Percentiles rank a stretch among this genome's conserved stretches.
Conservation (phyloP, 2,888 invertebrate species). For the Caenorhabditis sp. region DNA sequence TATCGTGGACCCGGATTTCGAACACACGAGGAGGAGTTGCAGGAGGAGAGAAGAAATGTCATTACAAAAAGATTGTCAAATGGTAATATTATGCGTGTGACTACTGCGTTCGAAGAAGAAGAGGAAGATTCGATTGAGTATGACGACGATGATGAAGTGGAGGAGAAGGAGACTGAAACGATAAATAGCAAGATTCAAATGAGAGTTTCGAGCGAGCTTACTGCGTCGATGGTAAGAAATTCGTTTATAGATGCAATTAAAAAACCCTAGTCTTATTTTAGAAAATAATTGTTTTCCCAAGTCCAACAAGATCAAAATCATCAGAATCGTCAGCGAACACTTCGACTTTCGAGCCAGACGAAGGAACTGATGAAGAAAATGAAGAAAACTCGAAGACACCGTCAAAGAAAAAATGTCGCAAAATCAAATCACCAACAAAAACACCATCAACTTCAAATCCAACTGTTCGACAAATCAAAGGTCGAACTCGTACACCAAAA, state of each 20-base stretch:
- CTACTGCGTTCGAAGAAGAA: not conserved
- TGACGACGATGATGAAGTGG: slow-evolving; percentile 16
- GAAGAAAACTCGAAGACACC: not conserved
- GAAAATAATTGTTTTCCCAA: not conserved
- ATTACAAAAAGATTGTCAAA: not conserved
- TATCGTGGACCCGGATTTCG: slow-evolving; percentile 56
- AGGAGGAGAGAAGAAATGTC: slow-evolving; percentile 10
- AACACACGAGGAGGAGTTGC: slow-evolving; percentile 46
- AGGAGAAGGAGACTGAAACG: not conserved
- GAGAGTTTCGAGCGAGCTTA: slow-evolving; percentile 8
- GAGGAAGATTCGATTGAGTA: slow-evolving; percentile 8
- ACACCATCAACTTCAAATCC: slow-evolving; percentile 6
- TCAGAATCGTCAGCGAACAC: not conserved
- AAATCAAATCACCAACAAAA: slow-evolving; percentile 7
- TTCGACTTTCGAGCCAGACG: slow-evolving; percentile 3
- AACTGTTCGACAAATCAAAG: slow-evolving; percentile 18
- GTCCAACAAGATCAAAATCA: not conserved
- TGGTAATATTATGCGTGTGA: not conserved
- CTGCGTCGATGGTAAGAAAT: not conserved
- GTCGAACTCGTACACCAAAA: slow-evolving; percentile 26
- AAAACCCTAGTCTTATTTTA: not conserved
- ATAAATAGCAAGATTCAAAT: slow-evolving; percentile 2
- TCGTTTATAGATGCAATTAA: not conserved
- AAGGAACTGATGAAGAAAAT: slow-evolving; percentile 4
- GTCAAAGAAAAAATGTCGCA: not conserved